Evolutionary conservation across 1,140 invertebrate genomes (phyloP), one percentile per base, ranked within the genome.

Genomic region (Drosophila cardini): DNA sequence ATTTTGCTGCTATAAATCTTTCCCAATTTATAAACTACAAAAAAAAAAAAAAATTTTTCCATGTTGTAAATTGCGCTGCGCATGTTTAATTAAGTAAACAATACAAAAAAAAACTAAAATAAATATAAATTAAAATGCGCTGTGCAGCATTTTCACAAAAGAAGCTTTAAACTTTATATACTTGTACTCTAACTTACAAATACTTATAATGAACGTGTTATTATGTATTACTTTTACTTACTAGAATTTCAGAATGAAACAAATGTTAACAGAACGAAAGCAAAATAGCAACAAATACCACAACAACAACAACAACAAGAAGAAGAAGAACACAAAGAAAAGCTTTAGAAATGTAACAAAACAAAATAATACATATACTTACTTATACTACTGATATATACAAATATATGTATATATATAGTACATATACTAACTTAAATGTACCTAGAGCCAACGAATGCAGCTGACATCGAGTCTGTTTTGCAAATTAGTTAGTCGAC

Each of bases 121-220:
- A 11, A 36, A 45, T 38, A 16, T 42, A 45, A 57, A 50, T 26
- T 38, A 10, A 16, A 76, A 70, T 63, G 64, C 71, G 62, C 64
- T 74, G 71, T 69, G 65, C 42, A 42, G 71, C 71, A 74, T 74
- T 69, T 69, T 74, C 42, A 69, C 55, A 74, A 40, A 69, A 74
- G 50, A 74, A 74, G 71, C 71, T 74, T 74, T 74, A 76, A 72
- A 72, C 40, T 72, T 64, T 60, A 72, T 76, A 72, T 60, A 74
- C 57, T 32, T 45, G 43, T 46, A 56, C 16, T 26, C 21, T 26
- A 26, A 26, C 21, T 62, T 56, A 56, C 18, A 50, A 26, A 65
- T 64, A n/a, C n/a, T n/a, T n/a, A 21, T 71, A 57, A 64, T 62
- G 68, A 63, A 53, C 18, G 68, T 71, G 60, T 71, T 63, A 63